Base-by-base conservation (phyloP, 1,140 invertebrate genomes). In the Bradysia coprophila region DNA sequence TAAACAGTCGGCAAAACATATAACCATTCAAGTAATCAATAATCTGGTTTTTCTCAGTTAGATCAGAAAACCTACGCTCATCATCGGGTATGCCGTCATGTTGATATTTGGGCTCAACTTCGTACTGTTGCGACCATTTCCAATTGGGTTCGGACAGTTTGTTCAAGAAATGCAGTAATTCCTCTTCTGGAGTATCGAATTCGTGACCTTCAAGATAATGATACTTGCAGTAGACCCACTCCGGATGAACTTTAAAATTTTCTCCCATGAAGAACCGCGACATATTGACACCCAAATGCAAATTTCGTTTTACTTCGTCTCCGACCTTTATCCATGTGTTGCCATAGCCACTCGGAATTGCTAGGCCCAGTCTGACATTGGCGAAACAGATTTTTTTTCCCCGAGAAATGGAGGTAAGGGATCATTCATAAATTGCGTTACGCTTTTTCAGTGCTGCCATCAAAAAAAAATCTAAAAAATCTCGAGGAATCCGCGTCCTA, bases 151-250 rank as follows among this genome's bases (percentile, higher is more conserved):
- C 50, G 22, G 67, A 64, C 51, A 82, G 71, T 49, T 71, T 67
- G 6, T 61, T 55, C 32, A 91, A 57, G 54, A 91, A 91, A 48
- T 85, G 75, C 10, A 71, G 61, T 8, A 89, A 49, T 54, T 85
- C 81, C 1, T 73, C 69, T 60, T 90, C 83, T 2, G 78, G 68
- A 13, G 62, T 74, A 9, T 70, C 55, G 47, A 81, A 82, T 45
- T 77, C 71, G 46, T 81, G 75, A 0, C 73, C 73, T 55, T 81
- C 76, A 38, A 79, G 60, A 53, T 86, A 83, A 53, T 87, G 82
- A 59, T 84, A 90, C 48, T 85, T 81, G 59, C 87, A 90, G 53
- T 90, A 91, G 0, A 80, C 73, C 86, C 88, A 93, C 49, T 85
- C 75, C 0, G 86, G 86, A 66, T 93, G 85, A 15, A 93, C 69